Evolutionary conservation across 2,888 invertebrate genomes (phyloP).

Genomic region (Eupithecia exiguata): DNA sequence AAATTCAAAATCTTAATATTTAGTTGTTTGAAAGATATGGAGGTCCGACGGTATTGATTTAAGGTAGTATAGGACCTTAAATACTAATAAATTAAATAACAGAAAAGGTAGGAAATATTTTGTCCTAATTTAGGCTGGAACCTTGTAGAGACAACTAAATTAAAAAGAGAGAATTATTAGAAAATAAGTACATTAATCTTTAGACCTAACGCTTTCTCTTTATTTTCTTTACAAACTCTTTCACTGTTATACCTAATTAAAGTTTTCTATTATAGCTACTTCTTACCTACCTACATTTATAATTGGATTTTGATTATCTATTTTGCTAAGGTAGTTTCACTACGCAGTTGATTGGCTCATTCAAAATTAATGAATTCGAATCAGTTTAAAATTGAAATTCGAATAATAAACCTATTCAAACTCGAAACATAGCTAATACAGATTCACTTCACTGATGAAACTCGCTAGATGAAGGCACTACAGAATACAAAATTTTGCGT

Average conservation of each 20-base stretch:
- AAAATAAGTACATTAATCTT: background rate
- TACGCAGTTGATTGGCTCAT: constrained; percentile 16
- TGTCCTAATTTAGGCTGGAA: background rate
- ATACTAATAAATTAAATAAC: background rate
- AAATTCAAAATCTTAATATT: too few species aligned
- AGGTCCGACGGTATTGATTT: too few species aligned
- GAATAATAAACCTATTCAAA: background rate
- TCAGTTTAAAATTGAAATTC: background rate
- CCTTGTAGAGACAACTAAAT: too few species aligned
- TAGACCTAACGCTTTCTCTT: background rate
- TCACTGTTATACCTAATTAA: constrained; percentile 14
- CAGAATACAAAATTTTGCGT: background rate
- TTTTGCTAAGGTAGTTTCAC: constrained; percentile 16
- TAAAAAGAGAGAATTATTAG: background rate
- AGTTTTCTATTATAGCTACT: constrained; percentile 18
- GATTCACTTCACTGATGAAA: background rate
- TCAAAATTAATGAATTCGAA: background rate
- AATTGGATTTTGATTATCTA: constrained; percentile 17
- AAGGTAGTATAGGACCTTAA: too few species aligned
- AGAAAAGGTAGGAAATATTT: background rate
- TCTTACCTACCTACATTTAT: constrained; percentile 5
- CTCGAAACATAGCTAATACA: background rate
- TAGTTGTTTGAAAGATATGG: too few species aligned
- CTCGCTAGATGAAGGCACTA: background rate
- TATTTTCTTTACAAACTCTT: background rate